phyloP scores from a whole-genome alignment of 92 coral and sea anemone species.

The Desmophyllum pertusum region DNA sequence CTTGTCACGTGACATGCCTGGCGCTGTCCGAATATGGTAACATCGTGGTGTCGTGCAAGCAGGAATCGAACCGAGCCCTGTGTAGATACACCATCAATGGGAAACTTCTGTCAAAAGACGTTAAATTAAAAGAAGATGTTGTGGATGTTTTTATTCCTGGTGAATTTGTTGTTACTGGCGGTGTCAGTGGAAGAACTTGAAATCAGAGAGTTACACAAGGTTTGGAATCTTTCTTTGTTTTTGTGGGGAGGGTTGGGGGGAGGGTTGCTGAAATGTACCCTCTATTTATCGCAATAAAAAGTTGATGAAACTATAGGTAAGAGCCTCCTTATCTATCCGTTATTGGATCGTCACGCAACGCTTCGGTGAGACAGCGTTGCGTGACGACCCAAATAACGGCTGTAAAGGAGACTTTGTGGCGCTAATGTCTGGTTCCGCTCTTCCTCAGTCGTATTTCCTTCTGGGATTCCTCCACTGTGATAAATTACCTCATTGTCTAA shows the following conservation, averaged over 20 bases:
- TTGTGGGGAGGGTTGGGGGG: not conserved
- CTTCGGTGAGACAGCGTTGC: too few relatives aligned
- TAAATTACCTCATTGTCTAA: too few relatives aligned
- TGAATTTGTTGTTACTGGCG: slow-evolving; percentile 77
- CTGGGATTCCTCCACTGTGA: too few relatives aligned
- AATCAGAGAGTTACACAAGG: slow-evolving; percentile 81
- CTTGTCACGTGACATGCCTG: slow-evolving; percentile 70
- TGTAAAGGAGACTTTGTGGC: too few relatives aligned
- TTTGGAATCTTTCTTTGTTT: slow-evolving; percentile 11
- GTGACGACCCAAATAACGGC: too few relatives aligned
- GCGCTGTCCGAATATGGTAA: slow-evolving; percentile 87
- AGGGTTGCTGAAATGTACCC: too few relatives aligned
- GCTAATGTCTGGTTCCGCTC: too few relatives aligned
- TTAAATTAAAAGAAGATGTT: slow-evolving; percentile 65
- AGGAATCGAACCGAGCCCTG: slow-evolving; percentile 53
- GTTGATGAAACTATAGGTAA: too few relatives aligned
- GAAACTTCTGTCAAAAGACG: slow-evolving; percentile 62
- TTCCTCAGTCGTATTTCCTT: too few relatives aligned
- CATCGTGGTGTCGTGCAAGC: slow-evolving; percentile 74
- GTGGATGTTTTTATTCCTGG: slow-evolving; percentile 68
- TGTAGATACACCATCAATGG: slow-evolving; percentile 90
- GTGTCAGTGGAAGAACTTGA: slow-evolving; percentile 71
- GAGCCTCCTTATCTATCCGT: too few relatives aligned
- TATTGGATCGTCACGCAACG: too few relatives aligned
- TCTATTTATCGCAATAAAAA: too few relatives aligned